phyloP scores from a whole-genome alignment of 1,140 invertebrate genomes.

The Pseudomyrmex cubaensis region DNA sequence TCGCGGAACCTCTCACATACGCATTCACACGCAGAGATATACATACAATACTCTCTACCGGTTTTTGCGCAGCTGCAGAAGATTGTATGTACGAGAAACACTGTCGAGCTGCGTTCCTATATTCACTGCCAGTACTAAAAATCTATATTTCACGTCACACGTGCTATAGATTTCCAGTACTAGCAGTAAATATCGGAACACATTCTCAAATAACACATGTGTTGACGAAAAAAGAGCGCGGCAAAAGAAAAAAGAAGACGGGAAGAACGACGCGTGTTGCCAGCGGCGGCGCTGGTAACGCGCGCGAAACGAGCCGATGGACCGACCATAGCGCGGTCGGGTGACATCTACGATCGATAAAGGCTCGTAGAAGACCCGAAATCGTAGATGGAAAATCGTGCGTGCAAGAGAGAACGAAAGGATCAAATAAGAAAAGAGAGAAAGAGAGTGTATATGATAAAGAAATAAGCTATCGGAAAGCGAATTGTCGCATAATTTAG shows the following conservation, averaged over 20 bases:
- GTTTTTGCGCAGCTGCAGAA: conserved; percentile 20
- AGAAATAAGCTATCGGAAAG: background rate
- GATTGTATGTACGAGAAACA: too few relatives aligned
- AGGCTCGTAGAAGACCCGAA: conserved; percentile 43
- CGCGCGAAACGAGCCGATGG: conserved; percentile 63
- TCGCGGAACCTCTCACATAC: background rate
- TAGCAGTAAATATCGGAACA: too few relatives aligned
- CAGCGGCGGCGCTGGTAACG: conserved; percentile 60
- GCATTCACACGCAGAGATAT: too few relatives aligned
- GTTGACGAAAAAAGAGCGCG: background rate
- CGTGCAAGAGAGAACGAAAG: background rate
- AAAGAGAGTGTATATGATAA: background rate
- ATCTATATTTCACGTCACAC: too few relatives aligned
- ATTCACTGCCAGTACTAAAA: too few relatives aligned
- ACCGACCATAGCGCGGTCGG: conserved; percentile 58
- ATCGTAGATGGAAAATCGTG: conserved; percentile 37
- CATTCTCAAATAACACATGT: background rate
- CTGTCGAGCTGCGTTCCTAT: too few relatives aligned
- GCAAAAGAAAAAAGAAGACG: background rate
- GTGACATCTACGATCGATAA: conserved; percentile 74
- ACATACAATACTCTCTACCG: background rate
- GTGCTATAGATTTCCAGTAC: too few relatives aligned
- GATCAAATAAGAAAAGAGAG: background rate
- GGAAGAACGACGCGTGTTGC: conserved; percentile 32
- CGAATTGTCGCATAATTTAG: too few relatives aligned